phyloP scores from a whole-genome alignment of 1,140 invertebrate genomes.

The Holcopasites calliopsidis region DNA sequence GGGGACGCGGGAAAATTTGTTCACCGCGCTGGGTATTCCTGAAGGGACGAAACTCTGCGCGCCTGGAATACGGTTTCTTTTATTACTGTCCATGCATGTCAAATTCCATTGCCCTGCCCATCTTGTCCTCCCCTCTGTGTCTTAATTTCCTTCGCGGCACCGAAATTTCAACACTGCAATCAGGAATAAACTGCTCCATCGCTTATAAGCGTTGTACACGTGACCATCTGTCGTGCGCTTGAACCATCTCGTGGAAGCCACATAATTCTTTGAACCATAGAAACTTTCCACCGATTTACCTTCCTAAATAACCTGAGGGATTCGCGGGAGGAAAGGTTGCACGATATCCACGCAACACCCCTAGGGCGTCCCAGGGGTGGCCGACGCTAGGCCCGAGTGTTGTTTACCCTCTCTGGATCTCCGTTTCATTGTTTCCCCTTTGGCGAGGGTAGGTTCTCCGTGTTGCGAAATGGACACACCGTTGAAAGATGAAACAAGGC shows the following conservation, averaged over 20 bases:
- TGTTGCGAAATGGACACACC: not conserved
- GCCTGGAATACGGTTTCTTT: slow-evolving; percentile 45
- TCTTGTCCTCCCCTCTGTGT: slow-evolving; percentile 2
- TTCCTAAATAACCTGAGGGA: slow-evolving; percentile 11
- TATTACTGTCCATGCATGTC: slow-evolving; percentile 30
- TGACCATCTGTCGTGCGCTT: not conserved
- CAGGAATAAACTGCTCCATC: too few relatives aligned
- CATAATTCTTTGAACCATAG: not conserved
- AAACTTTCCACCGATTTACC: slow-evolving; percentile 48
- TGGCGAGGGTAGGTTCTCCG: not conserved
- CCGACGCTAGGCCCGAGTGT: slow-evolving; percentile 13
- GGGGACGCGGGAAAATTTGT: slow-evolving; percentile 52
- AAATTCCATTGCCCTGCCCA: not conserved
- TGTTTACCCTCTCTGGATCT: slow-evolving; percentile 9
- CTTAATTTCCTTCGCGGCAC: slow-evolving; percentile 42
- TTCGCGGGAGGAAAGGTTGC: slow-evolving; percentile 40
- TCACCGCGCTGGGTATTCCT: slow-evolving; percentile 28
- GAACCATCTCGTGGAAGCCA: not conserved
- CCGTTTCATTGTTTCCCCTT: not conserved
- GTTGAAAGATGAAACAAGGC: slow-evolving; percentile 37
- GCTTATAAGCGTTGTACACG: not conserved
- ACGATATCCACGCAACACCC: slow-evolving; percentile 37
- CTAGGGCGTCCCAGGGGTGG: slow-evolving; percentile 13
- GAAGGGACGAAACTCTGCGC: not conserved
- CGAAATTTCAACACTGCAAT: slow-evolving; percentile 1